Base-by-base conservation (phyloP, 2,888 invertebrate genomes). In the Trichogramma dendrolimi region DNA sequence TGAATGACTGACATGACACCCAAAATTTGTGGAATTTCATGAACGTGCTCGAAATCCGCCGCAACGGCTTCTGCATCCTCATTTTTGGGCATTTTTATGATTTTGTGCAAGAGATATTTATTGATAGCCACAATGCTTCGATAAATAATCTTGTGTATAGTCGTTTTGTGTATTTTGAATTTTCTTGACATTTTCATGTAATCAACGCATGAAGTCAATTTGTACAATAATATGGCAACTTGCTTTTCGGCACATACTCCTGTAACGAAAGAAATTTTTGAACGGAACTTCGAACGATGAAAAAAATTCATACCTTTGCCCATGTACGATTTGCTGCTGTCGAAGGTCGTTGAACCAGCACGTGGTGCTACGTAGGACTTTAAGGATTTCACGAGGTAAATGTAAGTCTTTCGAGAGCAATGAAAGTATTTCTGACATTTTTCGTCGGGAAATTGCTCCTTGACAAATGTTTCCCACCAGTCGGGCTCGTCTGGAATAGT, bases 11-110 rank as follows among this genome's bases (percentile, higher is more conserved):
- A 70, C 52, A 74, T 72, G 11, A 66, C 68, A 42, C 73, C 72
- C 60, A 74, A 68, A 8, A 74, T 62, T 66, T 73, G 71, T n/a
- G 73, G 72, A 11, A 74, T 67, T 53, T 68, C 62, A 44, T 67
- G 64, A 2, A 58, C 58, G 40, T 69, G 58, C 56, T 73, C 70
- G 69, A 71, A 73, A 50, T 48, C 43, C 50, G 66, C 58, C 10
- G 70, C 61, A 57, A 73, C 67, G 7, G 42, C 60, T 57, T 59
- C 40, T 10, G 70, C 69, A 62, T 74, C 73, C 40, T 57, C 59
- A 46, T 61, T 59, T 42, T 66, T 65, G 52, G 74, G 73, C 69
- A 76, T 69, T 42, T 51, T 63, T n/a, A 75, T 68, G 49, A 67
- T 61, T 53, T 61, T 55, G 6, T 64, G 63, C 42, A 70, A 51